Base-by-base conservation (phyloP, 92 coral and sea anemone genomes). In the Nematostella vectensis region DNA sequence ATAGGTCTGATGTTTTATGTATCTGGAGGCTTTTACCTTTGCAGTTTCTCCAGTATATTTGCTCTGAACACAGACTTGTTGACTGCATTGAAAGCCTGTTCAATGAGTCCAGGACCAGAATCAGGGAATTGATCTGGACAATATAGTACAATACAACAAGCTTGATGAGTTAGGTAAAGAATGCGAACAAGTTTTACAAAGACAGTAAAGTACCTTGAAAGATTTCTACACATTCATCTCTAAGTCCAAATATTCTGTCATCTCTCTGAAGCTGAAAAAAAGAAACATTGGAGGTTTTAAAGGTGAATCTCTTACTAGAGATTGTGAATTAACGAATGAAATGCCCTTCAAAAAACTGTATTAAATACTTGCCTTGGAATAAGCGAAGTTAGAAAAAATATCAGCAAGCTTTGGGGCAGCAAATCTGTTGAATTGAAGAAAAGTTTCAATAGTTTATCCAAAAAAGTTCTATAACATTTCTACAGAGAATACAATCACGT, bases 181-280 rank as follows among this genome's bases (percentile, higher is more conserved):
- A n/a, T n/a, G n/a, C n/a, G n/a, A n/a, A n/a, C n/a, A n/a, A n/a
- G n/a, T n/a, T n/a, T n/a, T n/a, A n/a, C n/a, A n/a, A n/a, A n/a
- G n/a, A n/a, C n/a, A n/a, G n/a, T n/a, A n/a, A n/a, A n/a, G n/a
- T 49, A 86, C 98, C 88, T 78, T 81, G 77, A 47, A 81, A 27
- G 24, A 61, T 59, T 47, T 68, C 55, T 16, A 70, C 22, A 55
- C 85, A 80, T 2, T 69, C 57, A 56, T 78, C 96, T 31, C 80
- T 78, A 53, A 81, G 57, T 13, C 69, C 69, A 56, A 83, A 77
- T 27, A 91, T 78, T 51, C 75, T 79, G 30, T 68, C 79, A 55
- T 91, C 98, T 47, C 98, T 82, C 47, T 89, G 85, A 59, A 86
- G 53, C 98, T 91, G n/a, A n/a, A n/a, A n/a, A n/a, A n/a, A n/a